Evolutionary conservation across 2,888 invertebrate species (phyloP).

Genomic region (Drosophila setosimentum): DNA sequence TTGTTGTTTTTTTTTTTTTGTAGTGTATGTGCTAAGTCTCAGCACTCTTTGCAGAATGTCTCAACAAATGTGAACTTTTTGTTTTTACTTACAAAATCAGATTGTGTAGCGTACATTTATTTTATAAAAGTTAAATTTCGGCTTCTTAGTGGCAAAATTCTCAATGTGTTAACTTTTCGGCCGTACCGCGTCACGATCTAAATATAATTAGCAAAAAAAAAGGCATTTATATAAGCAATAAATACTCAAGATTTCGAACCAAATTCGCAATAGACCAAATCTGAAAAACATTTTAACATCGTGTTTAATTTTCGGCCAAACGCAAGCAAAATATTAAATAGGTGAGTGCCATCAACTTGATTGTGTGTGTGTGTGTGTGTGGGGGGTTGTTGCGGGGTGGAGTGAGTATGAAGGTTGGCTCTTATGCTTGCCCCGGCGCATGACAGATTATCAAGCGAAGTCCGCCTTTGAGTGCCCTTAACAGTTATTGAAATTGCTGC

Average conservation of each 20-base stretch:
- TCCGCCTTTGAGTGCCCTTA: constrained; percentile 65
- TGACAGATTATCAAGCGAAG: constrained; percentile 62
- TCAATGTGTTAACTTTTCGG: constrained; percentile 73
- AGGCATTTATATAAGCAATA: constrained; percentile 3
- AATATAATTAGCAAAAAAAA: constrained; percentile 47
- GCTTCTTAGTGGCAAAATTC: constrained; percentile 74
- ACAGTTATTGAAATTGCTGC: constrained; percentile 77
- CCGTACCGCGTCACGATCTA: constrained; percentile 67
- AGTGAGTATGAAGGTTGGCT: not conserved
- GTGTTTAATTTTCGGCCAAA: constrained; percentile 41
- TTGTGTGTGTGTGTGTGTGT: not conserved
- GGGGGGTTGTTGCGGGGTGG: not conserved
- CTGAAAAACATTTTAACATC: constrained; percentile 29
- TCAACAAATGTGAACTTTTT: constrained; percentile 37
- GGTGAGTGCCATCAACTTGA: constrained; percentile 52
- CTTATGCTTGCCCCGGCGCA: constrained; percentile 23
- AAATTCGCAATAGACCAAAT: constrained; percentile 51
- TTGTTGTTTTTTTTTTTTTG: not conserved
- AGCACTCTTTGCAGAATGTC: constrained; percentile 41
- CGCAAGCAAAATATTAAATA: constrained; percentile 43
- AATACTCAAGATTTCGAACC: constrained; percentile 23
- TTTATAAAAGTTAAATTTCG: constrained; percentile 75
- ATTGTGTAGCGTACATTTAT: constrained; percentile 75
- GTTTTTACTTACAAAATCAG: constrained; percentile 71
- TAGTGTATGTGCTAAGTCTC: not conserved